phyloP scores from a whole-genome alignment of 2,797 vertebrate genomes.

The Atherinosoma microstoma region DNA sequence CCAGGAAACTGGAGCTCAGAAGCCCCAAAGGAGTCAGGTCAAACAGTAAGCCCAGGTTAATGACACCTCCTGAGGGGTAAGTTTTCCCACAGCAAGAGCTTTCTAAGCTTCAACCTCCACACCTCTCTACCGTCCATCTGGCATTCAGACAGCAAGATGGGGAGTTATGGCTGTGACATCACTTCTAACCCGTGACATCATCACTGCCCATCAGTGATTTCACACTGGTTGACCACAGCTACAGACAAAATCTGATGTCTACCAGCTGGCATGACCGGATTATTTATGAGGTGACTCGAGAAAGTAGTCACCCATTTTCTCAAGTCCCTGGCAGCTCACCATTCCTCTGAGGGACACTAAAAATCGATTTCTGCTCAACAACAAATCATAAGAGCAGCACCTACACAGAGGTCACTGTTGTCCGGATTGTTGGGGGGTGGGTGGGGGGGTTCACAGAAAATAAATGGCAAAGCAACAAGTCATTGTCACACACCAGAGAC shows the following conservation, averaged over 20 bases:
- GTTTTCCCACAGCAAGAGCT: conserved; percentile 72
- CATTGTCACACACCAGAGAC: conserved; percentile 37
- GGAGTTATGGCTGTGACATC: conserved; percentile 86
- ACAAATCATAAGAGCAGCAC: conserved; percentile 75
- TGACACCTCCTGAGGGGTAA: conserved; percentile 84
- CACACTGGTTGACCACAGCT: conserved; percentile 74
- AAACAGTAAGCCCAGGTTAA: conserved; percentile 85
- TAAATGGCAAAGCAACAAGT: conserved; percentile 60
- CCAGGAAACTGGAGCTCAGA: conserved; percentile 66
- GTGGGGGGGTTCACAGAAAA: conserved; percentile 29
- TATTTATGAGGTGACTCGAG: conserved; percentile 78
- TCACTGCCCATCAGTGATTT: conserved; percentile 78
- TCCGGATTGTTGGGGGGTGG: conserved; percentile 51
- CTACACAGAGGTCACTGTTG: conserved; percentile 67
- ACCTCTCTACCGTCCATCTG: conserved; percentile 84
- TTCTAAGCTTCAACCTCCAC: conserved; percentile 77
- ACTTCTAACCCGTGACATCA: conserved; percentile 83
- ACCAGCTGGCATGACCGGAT: conserved; percentile 67
- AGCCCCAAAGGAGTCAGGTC: conserved; percentile 69
- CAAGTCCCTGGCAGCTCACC: conserved; percentile 66
- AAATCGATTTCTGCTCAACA: conserved; percentile 80
- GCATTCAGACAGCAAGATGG: conserved; percentile 72
- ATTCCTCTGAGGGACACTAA: conserved; percentile 74
- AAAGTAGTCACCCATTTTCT: conserved; percentile 77
- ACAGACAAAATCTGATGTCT: conserved; percentile 78